Base-by-base conservation (phyloP, 2,113 vertebrate genomes). In the Xiphophorus hellerii region DNA sequence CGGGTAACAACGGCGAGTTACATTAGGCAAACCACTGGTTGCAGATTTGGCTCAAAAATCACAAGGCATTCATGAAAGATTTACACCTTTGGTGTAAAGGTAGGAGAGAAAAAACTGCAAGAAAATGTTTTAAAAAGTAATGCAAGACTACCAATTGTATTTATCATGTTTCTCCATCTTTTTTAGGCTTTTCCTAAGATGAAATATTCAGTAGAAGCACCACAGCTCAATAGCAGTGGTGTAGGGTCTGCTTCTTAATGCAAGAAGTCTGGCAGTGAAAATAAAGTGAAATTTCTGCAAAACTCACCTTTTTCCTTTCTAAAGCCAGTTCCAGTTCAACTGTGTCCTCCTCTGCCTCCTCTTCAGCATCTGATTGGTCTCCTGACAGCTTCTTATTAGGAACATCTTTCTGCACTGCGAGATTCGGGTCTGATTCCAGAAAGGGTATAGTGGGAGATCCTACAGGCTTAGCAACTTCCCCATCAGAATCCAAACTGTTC, bases 311-410 rank as follows among this genome's bases (percentile, higher is more conserved):
- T 89, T 97, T 99, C 81, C 97, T 96, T 91, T 99, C 98, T 74
- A 99, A 93, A 62, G 97, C 97, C 30, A 98, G 91, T 84, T 99
- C 98, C 83, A 99, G 88, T 58, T 99, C 97, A 0, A 97, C 93
- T 0, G 97, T 98, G 77, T 99, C 97, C 69, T 98, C 98, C 72
- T 98, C 97, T 0, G 90, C 74, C 61, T 98, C 97, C n/a, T 96
- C 96, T 6, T 97, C 97, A 13, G 78, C 84, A n/a, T 94, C 93
- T 0, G 92, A 93, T 68, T 92, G 93, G 20, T 93, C 93, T 39
- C 80, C 69, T 0, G 96, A 96, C 20, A 96, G 95, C 58, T 96
- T 97, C 68, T 96, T 96, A 0, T 92, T 94, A 70, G 90, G 91
- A 14, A 93, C 78, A 27, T 96, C 96, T 78, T 96, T 96, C 69